Evolutionary conservation across 2,888 invertebrate species (phyloP), one percentile per base, ranked within the genome.

Genomic region (Eupeodes luniger): DNA sequence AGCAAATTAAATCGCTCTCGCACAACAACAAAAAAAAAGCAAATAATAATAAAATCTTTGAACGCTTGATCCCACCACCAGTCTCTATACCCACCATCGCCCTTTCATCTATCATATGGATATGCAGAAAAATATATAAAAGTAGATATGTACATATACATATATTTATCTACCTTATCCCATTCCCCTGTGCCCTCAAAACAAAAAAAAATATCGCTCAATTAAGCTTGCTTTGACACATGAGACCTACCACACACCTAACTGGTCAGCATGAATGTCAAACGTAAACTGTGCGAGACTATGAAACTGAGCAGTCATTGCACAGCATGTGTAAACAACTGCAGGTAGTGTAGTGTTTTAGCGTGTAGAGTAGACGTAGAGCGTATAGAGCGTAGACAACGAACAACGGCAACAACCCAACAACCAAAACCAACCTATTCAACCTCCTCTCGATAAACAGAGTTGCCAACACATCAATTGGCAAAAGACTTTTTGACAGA

Each of bases 251-350:
- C 79, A 77, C 72, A 87, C 76, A 84, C 76, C 77, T 80, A 81
- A 84, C 84, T 77, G 76, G 80, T 59, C 87, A 84, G 80, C 79
- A 87, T 87, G 87, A 84, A 87, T 84, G 87, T 81, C 87, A 87
- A 77, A 87, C 77, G 57, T 80, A 77, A 87, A 87, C 84, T 80
- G 87, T 87, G 70, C 64, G 75, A 83, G 69, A 61, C 83, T 83
- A 55, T 67, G 67, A 81, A 85, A 74, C 72, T 83, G 80, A 77
- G 80, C 80, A 80, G 83, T 86, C 83, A 87, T 76, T 70, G 79
- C 86, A 87, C 86, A 87, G 87, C 87, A 87, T 87, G 84, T 87
- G 87, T 87, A 84, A 87, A 84, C 87, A 87, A 87, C 69, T 75
- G 76, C 83, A 83, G 87, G 87, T 83, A 80, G 82, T 77, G 19